Conservation (phyloP, 30 jellyfish, hydroid and myxozoan species). For the Calvadosia cruxmelitensis region DNA sequence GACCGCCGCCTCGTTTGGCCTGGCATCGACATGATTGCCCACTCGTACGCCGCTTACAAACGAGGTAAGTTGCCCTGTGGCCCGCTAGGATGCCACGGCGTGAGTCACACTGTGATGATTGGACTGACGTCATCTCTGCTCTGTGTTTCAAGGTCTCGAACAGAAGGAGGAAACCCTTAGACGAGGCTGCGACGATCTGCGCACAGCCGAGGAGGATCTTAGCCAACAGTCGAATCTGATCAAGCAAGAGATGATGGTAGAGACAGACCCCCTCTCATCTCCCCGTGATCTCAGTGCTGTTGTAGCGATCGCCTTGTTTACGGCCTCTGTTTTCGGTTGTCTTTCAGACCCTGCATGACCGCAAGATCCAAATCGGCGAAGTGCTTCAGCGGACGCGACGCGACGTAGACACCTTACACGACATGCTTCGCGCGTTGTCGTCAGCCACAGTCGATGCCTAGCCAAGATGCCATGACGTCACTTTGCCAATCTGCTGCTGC, state of each 20-base stretch:
- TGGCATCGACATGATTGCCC: conserved; percentile 53
- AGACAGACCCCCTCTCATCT: neutral
- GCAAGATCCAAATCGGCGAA: neutral
- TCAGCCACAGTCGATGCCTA: no score
- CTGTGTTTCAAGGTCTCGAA: neutral
- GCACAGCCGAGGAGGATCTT: neutral
- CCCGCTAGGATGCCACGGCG: no score
- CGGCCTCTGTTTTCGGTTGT: neutral
- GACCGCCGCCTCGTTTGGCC: conserved; percentile 33
- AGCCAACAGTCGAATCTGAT: neutral
- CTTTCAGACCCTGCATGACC: neutral
- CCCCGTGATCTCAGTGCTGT: neutral
- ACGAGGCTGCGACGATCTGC: neutral
- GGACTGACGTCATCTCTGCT: no score
- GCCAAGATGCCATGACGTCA: no score
- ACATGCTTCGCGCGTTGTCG: neutral
- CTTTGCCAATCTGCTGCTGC: no score
- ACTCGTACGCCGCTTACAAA: conserved; percentile 43
- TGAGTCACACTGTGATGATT: no score
- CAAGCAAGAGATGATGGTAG: neutral
- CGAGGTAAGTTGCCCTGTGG: conserved; percentile 54
- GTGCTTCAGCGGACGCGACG: neutral
- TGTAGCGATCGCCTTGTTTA: neutral
- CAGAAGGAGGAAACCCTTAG: neutral
- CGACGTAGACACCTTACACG: neutral